Conservation (phyloP, 2,797 vertebrate genomes). For the Microhierax caerulescens region DNA sequence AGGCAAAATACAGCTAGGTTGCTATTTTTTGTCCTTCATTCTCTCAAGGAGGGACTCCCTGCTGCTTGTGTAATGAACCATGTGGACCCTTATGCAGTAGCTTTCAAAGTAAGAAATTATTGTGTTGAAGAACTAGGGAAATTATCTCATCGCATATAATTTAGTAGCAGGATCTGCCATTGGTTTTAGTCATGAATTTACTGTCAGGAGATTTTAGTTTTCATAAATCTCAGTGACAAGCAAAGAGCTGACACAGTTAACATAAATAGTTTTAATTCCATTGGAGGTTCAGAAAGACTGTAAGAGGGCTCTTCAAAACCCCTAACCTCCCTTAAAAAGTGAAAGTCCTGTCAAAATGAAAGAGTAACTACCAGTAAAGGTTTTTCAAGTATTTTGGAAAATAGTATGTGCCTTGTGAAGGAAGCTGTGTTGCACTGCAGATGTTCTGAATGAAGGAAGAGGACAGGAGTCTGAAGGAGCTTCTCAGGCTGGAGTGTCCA, state of each 20-base stretch:
- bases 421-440: neutral
- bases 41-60: neutral
- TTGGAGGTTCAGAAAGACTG: neutral
- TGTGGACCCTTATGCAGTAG: neutral
- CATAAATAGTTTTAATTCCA: neutral
- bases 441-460: neutral
- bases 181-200: neutral
- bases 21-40: neutral
- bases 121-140: neutral
- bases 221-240: neutral
- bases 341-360: neutral
- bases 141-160: neutral
- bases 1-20: neutral
- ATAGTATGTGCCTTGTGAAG: neutral
- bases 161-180: neutral
- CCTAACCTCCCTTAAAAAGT: neutral
- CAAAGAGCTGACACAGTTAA: neutral
- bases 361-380: neutral
- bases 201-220: neutral
- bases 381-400: neutral
- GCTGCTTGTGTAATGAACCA: constrained; percentile 20
- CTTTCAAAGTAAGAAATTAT: neutral
- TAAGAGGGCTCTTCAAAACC: neutral
- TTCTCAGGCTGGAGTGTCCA: neutral
- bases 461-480: neutral